Conservation (phyloP, 1,140 invertebrate species). For the Drosophila kepulauana region DNA sequence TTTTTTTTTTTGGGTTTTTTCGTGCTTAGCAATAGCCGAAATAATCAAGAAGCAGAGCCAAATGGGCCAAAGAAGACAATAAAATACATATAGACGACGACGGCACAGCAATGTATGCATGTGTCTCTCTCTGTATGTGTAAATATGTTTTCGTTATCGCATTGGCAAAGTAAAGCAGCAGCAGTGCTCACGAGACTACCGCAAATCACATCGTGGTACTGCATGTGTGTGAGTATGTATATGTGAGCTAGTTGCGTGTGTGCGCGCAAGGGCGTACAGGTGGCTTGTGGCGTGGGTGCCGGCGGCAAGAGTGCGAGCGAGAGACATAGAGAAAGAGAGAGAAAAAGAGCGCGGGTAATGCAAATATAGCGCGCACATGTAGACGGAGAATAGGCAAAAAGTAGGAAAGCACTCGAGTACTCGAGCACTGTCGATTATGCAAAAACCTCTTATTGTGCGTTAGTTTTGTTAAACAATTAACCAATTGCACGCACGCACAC, state of each 20-base stretch:
- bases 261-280: slow-evolving; percentile 77
- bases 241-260: slow-evolving; percentile 22
- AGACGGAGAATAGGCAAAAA: slow-evolving; percentile 10
- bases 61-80: slow-evolving; percentile 58
- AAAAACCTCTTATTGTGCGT: slow-evolving; percentile 58
- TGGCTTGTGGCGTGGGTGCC: slow-evolving; percentile 68
- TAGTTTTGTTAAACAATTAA: slow-evolving; percentile 38
- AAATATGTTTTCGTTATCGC: slow-evolving; percentile 46
- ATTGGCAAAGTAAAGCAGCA: slow-evolving; percentile 25
- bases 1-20: neutral
- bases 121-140: slow-evolving; percentile 16
- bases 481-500: neutral
- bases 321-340: too few relatives aligned
- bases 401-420: slow-evolving; percentile 38
- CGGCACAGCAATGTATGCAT: slow-evolving; percentile 13
- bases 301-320: neutral
- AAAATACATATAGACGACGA: slow-evolving; percentile 22
- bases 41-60: slow-evolving; percentile 50
- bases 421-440: slow-evolving; percentile 62
- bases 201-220: slow-evolving; percentile 48
- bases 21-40: slow-evolving; percentile 43
- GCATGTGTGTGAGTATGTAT: slow-evolving; percentile 14
- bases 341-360: slow-evolving; percentile 50
- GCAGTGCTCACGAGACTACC: slow-evolving; percentile 53
- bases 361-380: slow-evolving; percentile 65